Base-by-base conservation (phyloP, 2,888 invertebrate species). In the Dryadula phaetusa region DNA sequence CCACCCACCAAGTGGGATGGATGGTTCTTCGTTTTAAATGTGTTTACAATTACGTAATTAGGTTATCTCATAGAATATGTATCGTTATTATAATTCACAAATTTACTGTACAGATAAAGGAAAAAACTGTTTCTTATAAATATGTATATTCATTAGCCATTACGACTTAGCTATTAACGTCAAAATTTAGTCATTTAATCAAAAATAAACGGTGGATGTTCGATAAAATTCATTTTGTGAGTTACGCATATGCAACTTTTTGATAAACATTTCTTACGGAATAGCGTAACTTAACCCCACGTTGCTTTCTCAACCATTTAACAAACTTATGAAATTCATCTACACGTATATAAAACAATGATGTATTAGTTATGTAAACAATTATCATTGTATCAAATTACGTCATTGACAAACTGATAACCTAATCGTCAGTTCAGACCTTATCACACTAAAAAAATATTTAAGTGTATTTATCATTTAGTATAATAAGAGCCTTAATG, bases 1-100 rank as follows among this genome's bases (percentile, higher is more conserved):
- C n/a, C n/a, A n/a, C n/a, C n/a, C n/a, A n/a, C n/a, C n/a, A n/a
- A n/a, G n/a, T n/a, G n/a, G n/a, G n/a, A n/a, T n/a, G n/a, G n/a
- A n/a, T n/a, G n/a, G n/a, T n/a, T n/a, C n/a, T n/a, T n/a, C n/a
- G n/a, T 28, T 28, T 28, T 28, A 6, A 4, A 4, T 28, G 6
- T 28, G 6, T 4, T 28, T 28, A 28, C 6, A 4, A 28, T 4
- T 28, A 28, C 6, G 3, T 28, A 28, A 42, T 46, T 64, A 37
- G 37, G 58, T 58, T 58, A 46, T 18, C 22, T 56, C 37, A 58
- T 40, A 58, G 40, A 52, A 62, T 62, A 52, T 62, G 52, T 40
- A 62, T 42, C 28, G 14, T 2, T 34, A 32, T 18, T 28, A 8
- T 7, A 18, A 62, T 34, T 34, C 32, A 7, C 32, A 8, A 7